Base-by-base conservation (phyloP, 2,888 invertebrate species). In the Leptinotarsa peninsularis region DNA sequence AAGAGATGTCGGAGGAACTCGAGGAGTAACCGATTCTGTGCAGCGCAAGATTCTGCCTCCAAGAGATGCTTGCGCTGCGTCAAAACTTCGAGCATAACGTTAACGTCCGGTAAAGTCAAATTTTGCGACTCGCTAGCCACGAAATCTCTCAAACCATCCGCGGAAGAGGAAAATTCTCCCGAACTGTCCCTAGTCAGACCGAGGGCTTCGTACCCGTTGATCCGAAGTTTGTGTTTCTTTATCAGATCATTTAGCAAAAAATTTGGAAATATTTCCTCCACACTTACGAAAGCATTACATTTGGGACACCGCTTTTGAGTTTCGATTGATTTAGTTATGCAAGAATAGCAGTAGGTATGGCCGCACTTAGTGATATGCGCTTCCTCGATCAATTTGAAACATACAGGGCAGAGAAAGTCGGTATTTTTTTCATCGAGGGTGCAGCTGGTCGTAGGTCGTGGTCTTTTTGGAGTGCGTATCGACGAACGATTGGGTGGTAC, bases 341-440 rank as follows among this genome's bases (percentile, higher is more conserved):
- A 98, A 21, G 92, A 91, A 85, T 92, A 93, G 88, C 98, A 98
- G 89, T 96, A 98, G 1, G 96, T 96, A 87, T 98, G 97, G 0
- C 97, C 97, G 88, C 98, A 97, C 81, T 94, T 93, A 0, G 97
- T 97, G 84, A 97, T 96, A 88, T 96, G 94, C 0, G 97, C 96
- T 87, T 96, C 96, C 81, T 94, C 94, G 77, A 97, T 95, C 67
- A 95, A 89, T 87, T 96, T 95, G 88, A 96, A 95, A 89, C 98
- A 98, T 71, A 97, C 94, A 0, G 96, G 95, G 86, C 97, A 95
- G 71, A 91, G 88, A 80, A 90, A 90, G 85, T 93, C 93, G 81
- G 91, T 91, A 85, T 91, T 92, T 88, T 93, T 93, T 83, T 93
- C 93, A 81, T 93, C 93, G 2, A 91, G 88, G 33, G 82, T 79